phyloP scores from a whole-genome alignment of 2,797 vertebrate species.

The Hozukius guyotensis region DNA sequence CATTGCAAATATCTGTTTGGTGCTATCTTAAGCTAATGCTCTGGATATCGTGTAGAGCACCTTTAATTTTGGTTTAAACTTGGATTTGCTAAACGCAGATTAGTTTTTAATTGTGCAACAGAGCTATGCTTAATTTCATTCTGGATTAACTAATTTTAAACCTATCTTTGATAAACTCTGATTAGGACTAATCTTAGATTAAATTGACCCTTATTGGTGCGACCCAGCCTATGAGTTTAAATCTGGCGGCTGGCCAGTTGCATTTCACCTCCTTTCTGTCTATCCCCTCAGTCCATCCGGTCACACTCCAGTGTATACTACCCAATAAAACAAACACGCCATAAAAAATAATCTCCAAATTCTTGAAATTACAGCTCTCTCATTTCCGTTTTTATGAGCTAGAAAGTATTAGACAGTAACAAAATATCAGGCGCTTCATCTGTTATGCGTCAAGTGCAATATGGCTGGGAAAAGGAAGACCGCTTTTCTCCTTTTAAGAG shows the following conservation, averaged over 20 bases:
- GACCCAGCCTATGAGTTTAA: constrained; percentile 26
- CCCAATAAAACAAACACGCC: constrained; percentile 67
- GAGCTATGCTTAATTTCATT: not conserved
- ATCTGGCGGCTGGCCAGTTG: constrained; percentile 57
- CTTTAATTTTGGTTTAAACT: not conserved
- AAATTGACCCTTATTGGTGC: not conserved
- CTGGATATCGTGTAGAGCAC: no score
- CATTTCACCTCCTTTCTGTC: constrained; percentile 43
- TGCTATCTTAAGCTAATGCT: no score
- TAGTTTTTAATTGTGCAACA: not conserved
- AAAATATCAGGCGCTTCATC: constrained; percentile 55
- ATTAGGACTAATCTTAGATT: not conserved
- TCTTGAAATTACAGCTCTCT: constrained; percentile 61
- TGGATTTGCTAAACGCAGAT: no score
- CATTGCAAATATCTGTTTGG: no score
- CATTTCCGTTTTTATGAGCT: constrained; percentile 60
- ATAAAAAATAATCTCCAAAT: constrained; percentile 67
- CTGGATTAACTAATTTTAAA: not conserved
- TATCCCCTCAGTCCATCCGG: constrained; percentile 27
- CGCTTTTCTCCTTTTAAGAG: constrained; percentile 25
- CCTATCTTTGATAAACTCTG: not conserved
- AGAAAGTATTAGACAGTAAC: constrained; percentile 52
- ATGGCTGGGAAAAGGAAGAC: not conserved
- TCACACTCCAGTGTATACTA: constrained; percentile 58
- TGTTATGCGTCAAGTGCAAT: constrained; percentile 41